Base-by-base conservation (phyloP, 2,888 invertebrate genomes). In the Ectropis crepuscularia region DNA sequence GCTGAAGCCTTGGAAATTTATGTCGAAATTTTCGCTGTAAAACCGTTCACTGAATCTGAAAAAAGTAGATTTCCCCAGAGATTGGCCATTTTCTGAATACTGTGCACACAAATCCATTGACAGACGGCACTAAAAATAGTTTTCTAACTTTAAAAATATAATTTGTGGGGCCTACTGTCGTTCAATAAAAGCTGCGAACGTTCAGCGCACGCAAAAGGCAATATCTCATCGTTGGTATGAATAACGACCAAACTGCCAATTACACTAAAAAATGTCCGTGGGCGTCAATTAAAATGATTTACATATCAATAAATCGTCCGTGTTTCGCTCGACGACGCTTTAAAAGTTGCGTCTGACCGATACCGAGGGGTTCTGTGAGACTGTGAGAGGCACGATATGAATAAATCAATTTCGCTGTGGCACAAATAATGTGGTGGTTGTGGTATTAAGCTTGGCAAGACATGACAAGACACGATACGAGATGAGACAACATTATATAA, bases 221-320 rank as follows among this genome's bases (percentile, higher is more conserved):
- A 70, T 73, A 71, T 69, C 73, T 74, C 74, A 69, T 68, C 64
- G 65, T 60, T 57, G 39, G 85, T 47, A 60, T 90, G 90, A 90
- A 87, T 87, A 87, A 91, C 82, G 87, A 79, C 78, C 79, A 73
- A 83, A 77, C 85, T 89, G 90, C 90, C 91, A 92, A 92, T 92
- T 91, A 90, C 85, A 86, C 83, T 87, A 89, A 92, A 90, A 91
- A 91, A 90, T 86, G 87, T 88, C 89, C 87, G 81, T 82, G 79
- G 84, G 82, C 86, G 72, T 90, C 92, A 90, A 92, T 92, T 92
- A 91, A 92, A 91, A 88, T 92, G 92, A 92, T 92, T 92, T 92
- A 92, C 90, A 90, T 87, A 83, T 88, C 90, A 84, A 92, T 92
- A 92, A 91, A 92, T 92, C 86, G 80, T 74, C 75, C 78, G 81